phyloP scores from a whole-genome alignment of 2,797 vertebrate species.

The Channa striata region DNA sequence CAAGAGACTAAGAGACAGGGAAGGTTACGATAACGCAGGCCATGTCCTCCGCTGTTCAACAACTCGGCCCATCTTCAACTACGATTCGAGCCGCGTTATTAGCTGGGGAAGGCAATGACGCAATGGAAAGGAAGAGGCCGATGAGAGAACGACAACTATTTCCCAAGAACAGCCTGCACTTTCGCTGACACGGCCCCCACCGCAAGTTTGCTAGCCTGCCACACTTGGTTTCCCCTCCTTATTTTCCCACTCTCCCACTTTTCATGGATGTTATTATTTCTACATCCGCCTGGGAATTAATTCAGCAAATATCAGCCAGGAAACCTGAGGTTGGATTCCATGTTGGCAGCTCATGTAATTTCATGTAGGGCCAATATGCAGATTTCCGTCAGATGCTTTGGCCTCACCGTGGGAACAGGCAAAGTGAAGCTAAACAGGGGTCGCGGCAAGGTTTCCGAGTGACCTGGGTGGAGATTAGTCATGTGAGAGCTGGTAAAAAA shows the following conservation, averaged over 20 bases:
- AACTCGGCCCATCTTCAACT: conserved; percentile 18
- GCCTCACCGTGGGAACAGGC: conserved; percentile 54
- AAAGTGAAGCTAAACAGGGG: conserved; percentile 48
- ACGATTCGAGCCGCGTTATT: conserved; percentile 32
- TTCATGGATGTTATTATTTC: conserved; percentile 56
- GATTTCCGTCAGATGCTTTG: conserved; percentile 37
- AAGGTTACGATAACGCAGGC: conserved; percentile 56
- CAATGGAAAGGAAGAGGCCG: conserved; percentile 33
- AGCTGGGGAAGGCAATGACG: neutral
- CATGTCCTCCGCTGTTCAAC: conserved; percentile 32
- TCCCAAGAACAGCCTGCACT: conserved; percentile 46
- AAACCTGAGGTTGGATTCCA: conserved; percentile 62
- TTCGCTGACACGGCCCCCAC: conserved; percentile 40
- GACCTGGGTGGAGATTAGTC: conserved; percentile 48
- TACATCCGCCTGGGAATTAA: conserved; percentile 58
- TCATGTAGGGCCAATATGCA: conserved; percentile 36
- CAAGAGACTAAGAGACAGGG: conserved; percentile 49
- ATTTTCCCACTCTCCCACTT: conserved; percentile 51
- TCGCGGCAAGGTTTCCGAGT: conserved; percentile 57
- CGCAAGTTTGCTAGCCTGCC: conserved; percentile 21
- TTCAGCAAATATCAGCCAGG: conserved; percentile 68
- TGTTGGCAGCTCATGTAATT: conserved; percentile 57
- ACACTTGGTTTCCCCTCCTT: conserved; percentile 47
- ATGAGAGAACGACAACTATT: conserved; percentile 61
- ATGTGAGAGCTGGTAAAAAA: conserved; percentile 33